A percentile compares a stretch with the other conserved stretches of the same genome.
Conservation (phyloP, 2,113 vertebrate species). For the Chelonoidis abingdonii region DNA sequence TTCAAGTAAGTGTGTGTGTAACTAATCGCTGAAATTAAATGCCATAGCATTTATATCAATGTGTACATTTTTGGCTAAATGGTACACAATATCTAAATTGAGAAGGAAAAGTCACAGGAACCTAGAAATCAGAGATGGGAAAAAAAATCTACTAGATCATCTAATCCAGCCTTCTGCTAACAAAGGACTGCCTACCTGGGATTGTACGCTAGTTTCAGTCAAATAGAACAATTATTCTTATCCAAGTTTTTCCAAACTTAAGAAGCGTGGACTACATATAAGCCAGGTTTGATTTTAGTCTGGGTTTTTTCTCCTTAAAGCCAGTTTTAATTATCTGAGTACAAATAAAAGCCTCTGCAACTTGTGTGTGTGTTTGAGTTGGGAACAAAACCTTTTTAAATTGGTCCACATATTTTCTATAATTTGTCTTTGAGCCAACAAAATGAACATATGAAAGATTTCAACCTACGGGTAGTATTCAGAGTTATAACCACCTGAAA, state of each 20-base stretch:
- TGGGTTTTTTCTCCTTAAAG: background rate
- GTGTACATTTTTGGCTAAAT: background rate
- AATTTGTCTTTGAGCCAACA: background rate
- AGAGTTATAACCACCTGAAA: background rate
- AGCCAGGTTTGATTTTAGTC: background rate
- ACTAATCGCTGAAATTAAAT: background rate
- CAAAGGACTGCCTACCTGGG: background rate
- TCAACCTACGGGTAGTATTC: background rate
- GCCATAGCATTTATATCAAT: background rate
- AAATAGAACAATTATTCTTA: background rate
- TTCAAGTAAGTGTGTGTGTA: background rate
- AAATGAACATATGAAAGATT: background rate
- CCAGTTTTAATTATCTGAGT: background rate
- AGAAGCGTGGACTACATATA: background rate
- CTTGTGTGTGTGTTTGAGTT: background rate
- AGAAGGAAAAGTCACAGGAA: background rate
- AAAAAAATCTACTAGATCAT: background rate
- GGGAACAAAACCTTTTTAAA: background rate
- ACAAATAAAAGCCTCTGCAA: background rate
- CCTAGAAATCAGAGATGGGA: accelerated
- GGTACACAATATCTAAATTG: background rate
- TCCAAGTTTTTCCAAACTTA: background rate
- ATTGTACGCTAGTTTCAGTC: background rate
- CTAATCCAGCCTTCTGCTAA: background rate
- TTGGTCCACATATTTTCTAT: background rate